These are phyloP conservation scores for Protophormia terraenovae DNA, from an alignment of 2,888 invertebrate genomes.

Conservation along the genomic window DNA sequence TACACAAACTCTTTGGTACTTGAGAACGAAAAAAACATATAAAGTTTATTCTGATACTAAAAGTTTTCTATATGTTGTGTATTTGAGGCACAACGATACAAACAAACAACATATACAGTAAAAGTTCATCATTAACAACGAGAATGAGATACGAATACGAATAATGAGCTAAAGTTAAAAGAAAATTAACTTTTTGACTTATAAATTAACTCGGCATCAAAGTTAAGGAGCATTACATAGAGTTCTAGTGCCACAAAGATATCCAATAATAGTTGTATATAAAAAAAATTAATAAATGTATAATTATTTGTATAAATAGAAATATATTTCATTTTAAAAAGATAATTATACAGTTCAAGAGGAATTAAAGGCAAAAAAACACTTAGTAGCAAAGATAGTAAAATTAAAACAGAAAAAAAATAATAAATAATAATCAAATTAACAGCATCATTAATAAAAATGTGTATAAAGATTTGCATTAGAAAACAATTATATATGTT, in stretches of 20 bases:
- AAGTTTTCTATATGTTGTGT: not conserved
- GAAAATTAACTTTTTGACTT: constrained; percentile 64
- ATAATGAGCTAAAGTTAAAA: constrained; percentile 41
- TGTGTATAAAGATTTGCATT: constrained; percentile 13
- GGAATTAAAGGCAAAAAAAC: constrained; percentile 1
- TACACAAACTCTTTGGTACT: not conserved
- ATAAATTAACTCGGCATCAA: constrained; percentile 57
- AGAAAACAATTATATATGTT: not conserved
- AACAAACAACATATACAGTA: not conserved
- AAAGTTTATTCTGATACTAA: not conserved
- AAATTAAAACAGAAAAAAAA: no score
- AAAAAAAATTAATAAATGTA: not conserved
- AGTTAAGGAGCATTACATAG: constrained; percentile 26
- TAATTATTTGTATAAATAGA: constrained; percentile 10
- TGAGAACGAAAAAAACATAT: not conserved
- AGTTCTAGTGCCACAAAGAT: not conserved
- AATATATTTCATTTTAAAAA: not conserved
- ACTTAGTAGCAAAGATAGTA: not conserved
- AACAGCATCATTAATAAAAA: constrained; percentile 19
- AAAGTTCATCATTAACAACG: not conserved
- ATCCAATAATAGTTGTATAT: constrained; percentile 2
- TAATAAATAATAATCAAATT: not conserved
- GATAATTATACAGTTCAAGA: not conserved
- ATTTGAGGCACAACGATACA: not conserved
- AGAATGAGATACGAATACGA: constrained; percentile 4